Percentiles rank a stretch among this genome's conserved stretches.
Evolutionary conservation across 2,888 invertebrate species (phyloP).

Genomic region (Lochmaea capreae): DNA sequence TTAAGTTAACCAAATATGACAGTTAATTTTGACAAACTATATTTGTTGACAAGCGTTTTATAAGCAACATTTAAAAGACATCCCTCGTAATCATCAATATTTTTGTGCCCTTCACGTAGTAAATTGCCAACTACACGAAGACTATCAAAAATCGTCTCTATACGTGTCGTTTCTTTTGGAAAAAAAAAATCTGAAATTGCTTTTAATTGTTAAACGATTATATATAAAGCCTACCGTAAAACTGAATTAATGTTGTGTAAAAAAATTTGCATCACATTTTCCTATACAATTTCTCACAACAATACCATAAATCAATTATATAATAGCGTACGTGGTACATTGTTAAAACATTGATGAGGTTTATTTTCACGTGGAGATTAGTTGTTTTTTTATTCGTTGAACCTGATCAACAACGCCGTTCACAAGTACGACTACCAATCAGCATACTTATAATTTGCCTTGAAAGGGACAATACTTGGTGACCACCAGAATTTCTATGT

Average conservation of each 20-base stretch:
- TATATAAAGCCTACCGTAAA: constrained; percentile 18
- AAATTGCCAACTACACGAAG: neutral
- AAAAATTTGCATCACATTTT: constrained; percentile 17
- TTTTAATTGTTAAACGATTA: constrained; percentile 12
- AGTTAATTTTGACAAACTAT: too few relatives aligned
- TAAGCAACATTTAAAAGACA: too few relatives aligned
- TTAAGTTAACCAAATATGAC: too few relatives aligned
- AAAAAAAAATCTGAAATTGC: constrained; percentile 15
- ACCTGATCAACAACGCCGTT: neutral
- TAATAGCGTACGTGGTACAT: constrained; percentile 22
- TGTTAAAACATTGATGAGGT: constrained; percentile 27
- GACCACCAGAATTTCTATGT: constrained; percentile 2
- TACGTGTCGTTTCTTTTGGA: neutral
- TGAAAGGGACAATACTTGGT: neutral
- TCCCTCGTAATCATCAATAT: neutral
- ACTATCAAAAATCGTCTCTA: neutral
- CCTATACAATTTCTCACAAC: constrained; percentile 22
- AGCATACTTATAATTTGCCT: neutral
- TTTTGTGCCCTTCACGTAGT: neutral
- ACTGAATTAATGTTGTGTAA: constrained; percentile 26
- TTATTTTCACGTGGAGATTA: constrained; percentile 1
- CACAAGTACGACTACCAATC: constrained; percentile 3
- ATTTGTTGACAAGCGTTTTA: too few relatives aligned
- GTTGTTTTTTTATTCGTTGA: neutral
- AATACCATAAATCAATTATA: constrained; percentile 35